Evolutionary conservation across 1,140 invertebrate genomes (phyloP), one percentile per base, ranked within the genome.

Genomic region (Agrypnia vestita): DNA sequence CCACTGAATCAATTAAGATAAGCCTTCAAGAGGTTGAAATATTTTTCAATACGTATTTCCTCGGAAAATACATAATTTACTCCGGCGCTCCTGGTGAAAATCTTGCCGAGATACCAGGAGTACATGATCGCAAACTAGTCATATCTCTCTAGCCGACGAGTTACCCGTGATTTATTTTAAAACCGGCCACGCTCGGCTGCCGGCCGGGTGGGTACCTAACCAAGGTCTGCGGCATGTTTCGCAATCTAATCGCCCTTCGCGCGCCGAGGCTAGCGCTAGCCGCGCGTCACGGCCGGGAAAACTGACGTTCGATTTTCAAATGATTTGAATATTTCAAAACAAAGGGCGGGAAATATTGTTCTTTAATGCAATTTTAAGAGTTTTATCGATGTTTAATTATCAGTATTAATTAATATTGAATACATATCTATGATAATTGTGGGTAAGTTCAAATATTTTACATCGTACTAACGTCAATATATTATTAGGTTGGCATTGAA

Each of bases 151-250:
- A 56, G 53, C n/a, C n/a, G 17, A 56, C 6, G n/a, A 17, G n/a
- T 56, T 62, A 62, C 4, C 1, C 12, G 19, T 62, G 59, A 35
- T 9, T 62, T 62, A 62, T 62, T 62, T 62, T 62, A 62, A 19
- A 62, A 62, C 4, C 59, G 17, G 59, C 59, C 59, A 62, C 59
- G 59, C 59, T 62, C 59, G 59, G 59, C 19, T 35, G 59, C 17
- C 21, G 9, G 19, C 59, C 59, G 15, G 59, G 25, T 62, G 15
- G 59, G 25, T 62, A 7, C 59, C 59, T 62, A 19, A 17, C 21
- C 59, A 62, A 62, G 59, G 59, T 62, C 59, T 62, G 59, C 59
- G 25, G 25, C 59, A 21, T 62, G 59, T 62, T 62, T 21, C 21
- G 59, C 59, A 62, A 62, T 25, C 21, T 21, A 35, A 62, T 62